Evolutionary conservation across 2,888 invertebrate species (phyloP).

Genomic region (Tipula unca): DNA sequence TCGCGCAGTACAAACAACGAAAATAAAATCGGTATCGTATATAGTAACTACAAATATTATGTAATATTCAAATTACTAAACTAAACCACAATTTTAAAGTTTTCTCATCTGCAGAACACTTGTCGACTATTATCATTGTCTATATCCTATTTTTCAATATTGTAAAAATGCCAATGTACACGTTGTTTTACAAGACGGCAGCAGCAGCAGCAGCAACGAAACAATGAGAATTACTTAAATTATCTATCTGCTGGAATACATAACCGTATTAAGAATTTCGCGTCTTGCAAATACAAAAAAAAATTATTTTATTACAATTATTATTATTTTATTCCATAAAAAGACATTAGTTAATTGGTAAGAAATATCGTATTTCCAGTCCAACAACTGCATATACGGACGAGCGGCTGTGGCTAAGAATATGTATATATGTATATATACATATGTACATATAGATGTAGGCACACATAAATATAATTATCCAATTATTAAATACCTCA

Average conservation of each 20-base stretch:
- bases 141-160: neutral
- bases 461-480: neutral
- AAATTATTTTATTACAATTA: slow-evolving; percentile 14
- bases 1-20: neutral
- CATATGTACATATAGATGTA: neutral
- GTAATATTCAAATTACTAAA: too few species aligned
- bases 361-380: slow-evolving; percentile 8
- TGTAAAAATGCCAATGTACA: neutral
- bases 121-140: neutral
- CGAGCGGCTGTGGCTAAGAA: neutral
- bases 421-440: neutral
- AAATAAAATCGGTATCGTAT: too few species aligned
- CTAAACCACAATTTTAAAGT: too few species aligned
- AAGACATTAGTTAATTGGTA: neutral
- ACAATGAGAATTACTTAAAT: neutral
- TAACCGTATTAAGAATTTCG: neutral
- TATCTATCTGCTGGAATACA: neutral
- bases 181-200: neutral
- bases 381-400: neutral
- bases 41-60: too few species aligned
- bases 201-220: neutral
- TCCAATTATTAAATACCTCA: slow-evolving; percentile 14
- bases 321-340: slow-evolving; percentile 8
- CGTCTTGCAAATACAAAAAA: neutral
- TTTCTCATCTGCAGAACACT: neutral